Evolutionary conservation across 35 echinoderm and acorn worm species (phyloP).

Genomic region (Strongylocentrotus purpuratus): DNA sequence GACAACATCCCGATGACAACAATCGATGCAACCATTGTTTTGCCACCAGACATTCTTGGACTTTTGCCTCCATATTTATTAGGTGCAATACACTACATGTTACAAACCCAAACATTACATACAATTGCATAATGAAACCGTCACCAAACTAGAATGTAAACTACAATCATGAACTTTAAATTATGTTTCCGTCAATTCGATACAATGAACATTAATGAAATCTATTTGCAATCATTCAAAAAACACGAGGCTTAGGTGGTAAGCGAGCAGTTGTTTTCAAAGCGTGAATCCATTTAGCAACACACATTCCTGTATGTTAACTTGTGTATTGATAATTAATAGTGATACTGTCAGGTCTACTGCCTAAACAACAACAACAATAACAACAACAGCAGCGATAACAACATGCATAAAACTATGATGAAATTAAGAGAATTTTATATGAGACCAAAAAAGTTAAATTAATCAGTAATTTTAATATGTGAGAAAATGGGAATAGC

Average conservation of each 20-base stretch:
- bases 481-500: neutral
- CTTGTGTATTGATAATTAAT: neutral
- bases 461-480: neutral
- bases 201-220: neutral
- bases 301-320: neutral
- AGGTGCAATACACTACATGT: neutral
- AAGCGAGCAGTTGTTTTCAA: neutral
- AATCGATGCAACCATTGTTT: constrained; percentile 10
- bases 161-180: neutral
- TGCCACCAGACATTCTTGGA: neutral
- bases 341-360: neutral
- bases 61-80: neutral
- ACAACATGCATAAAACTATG: too few relatives aligned
- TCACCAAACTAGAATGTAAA: neutral
- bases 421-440: too few relatives aligned
- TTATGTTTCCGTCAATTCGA: neutral
- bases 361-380: neutral
- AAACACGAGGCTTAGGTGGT: neutral
- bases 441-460: too few relatives aligned
- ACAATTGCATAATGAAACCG: neutral
- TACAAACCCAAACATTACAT: neutral
- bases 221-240: neutral
- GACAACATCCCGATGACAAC: neutral
- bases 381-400: neutral
- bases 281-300: too few relatives aligned